Evolutionary conservation across 53 echinoderm and acorn worm genomes (phyloP).

Genomic region (Echinarachnius parma): DNA sequence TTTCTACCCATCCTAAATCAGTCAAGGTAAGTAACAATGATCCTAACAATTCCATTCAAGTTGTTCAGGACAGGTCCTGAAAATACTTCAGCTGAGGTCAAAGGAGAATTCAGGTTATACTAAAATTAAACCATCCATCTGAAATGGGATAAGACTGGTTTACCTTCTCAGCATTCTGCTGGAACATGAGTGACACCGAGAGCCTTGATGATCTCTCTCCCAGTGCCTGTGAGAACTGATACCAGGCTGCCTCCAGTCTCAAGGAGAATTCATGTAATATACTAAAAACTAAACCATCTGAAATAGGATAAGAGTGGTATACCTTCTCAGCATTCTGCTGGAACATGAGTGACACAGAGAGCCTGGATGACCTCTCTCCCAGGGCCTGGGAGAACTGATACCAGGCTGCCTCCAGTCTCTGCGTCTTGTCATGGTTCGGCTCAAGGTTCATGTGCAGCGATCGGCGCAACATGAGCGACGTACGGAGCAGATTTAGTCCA

Average conservation of each 20-base stretch:
- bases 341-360: conserved; percentile 93
- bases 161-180: conserved; percentile 86
- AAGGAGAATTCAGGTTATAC: too few species aligned
- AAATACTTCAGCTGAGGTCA: too few species aligned
- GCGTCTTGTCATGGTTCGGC: conserved; percentile 82
- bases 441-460: conserved; percentile 76
- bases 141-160: too few species aligned
- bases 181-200: conserved; percentile 92
- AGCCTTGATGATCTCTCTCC: conserved; percentile 83
- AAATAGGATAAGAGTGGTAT: neutral
- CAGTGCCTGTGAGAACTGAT: conserved; percentile 73
- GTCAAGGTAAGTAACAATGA: too few species aligned
- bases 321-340: conserved; percentile 88
- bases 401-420: conserved; percentile 88
- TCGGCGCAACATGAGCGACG: conserved; percentile 78
- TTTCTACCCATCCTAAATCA: too few species aligned
- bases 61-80: too few species aligned
- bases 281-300: too few species aligned
- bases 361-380: conserved; percentile 77
- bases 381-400: conserved; percentile 77
- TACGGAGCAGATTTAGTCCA: conserved; percentile 79
- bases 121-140: too few species aligned
- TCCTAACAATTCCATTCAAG: too few species aligned
- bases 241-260: conserved; percentile 86
- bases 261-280: too few species aligned